Evolutionary conservation across 2,888 invertebrate species (phyloP).

Genomic region (Homarus gammarus): DNA sequence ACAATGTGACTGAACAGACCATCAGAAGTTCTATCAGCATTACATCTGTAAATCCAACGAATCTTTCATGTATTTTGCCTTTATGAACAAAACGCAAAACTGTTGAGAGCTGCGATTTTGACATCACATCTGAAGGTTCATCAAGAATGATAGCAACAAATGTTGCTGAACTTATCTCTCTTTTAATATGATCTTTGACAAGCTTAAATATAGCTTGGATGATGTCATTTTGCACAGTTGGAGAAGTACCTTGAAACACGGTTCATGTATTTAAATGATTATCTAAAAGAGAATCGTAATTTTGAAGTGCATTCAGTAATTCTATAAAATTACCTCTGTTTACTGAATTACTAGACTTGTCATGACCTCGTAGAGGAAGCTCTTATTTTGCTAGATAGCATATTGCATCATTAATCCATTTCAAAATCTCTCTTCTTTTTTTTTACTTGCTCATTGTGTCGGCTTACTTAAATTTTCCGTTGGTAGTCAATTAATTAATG

Average conservation of each 20-base stretch:
- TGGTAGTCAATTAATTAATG: constrained; percentile 7
- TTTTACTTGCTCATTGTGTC: constrained; percentile 7
- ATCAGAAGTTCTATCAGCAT: constrained; percentile 2
- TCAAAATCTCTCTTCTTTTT: not conserved
- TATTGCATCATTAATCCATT: not conserved
- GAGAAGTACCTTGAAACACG: constrained; percentile 7
- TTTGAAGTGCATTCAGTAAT: too few relatives aligned
- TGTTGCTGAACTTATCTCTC: too few relatives aligned
- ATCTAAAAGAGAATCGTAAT: not conserved
- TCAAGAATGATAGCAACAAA: constrained; percentile 33
- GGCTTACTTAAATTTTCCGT: not conserved
- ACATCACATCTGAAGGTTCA: not conserved
- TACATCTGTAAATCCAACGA: constrained; percentile 8
- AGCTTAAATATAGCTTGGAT: too few relatives aligned
- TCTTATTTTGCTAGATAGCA: constrained; percentile 1
- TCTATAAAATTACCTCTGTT: too few relatives aligned
- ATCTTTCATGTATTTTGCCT: constrained; percentile 12
- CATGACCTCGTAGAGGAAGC: not conserved
- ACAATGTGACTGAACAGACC: constrained; percentile 17
- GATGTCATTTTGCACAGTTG: constrained; percentile 22
- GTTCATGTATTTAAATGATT: constrained; percentile 22
- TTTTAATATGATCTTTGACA: constrained; percentile 10
- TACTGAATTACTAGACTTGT: not conserved
- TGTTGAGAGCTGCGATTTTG: constrained; percentile 12
- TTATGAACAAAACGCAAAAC: constrained; percentile 29